A percentile compares a stretch with the other conserved stretches of the same genome.
Conservation (phyloP, 2,113 vertebrate genomes). For the Channa maculata region DNA sequence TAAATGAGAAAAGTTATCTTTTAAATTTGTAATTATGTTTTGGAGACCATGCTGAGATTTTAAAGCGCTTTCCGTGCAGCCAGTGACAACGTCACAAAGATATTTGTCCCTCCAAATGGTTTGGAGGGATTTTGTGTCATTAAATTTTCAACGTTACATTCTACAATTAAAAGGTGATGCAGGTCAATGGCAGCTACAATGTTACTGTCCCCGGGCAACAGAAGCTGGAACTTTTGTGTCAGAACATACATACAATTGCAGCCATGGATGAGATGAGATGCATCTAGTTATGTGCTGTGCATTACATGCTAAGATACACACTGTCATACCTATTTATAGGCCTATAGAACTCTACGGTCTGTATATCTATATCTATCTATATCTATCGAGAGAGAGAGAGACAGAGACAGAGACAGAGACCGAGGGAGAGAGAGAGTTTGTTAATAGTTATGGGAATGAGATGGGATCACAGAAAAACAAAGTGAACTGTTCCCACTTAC, state of each 20-base stretch:
- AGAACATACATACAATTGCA: conserved; percentile 43
- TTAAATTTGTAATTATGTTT: background rate
- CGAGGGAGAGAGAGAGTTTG: too few species aligned
- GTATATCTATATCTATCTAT: conserved; percentile 40
- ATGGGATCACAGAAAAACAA: conserved; percentile 65
- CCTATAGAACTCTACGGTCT: conserved; percentile 33
- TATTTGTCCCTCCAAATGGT: conserved; percentile 12
- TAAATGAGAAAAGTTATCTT: too few species aligned
- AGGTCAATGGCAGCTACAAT: conserved; percentile 27
- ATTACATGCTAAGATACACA: conserved; percentile 41
- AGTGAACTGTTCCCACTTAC: conserved; percentile 76
- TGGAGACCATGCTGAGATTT: conserved; percentile 25
- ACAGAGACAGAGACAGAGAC: too few species aligned
- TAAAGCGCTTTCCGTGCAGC: conserved; percentile 16
- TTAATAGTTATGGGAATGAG: conserved; percentile 44
- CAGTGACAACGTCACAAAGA: conserved; percentile 3
- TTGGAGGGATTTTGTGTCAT: background rate
- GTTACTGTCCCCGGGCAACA: conserved; percentile 14
- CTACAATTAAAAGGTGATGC: conserved; percentile 5
- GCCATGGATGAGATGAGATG: conserved; percentile 47
- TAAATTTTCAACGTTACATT: background rate
- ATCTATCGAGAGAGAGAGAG: too few species aligned
- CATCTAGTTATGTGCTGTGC: conserved; percentile 5
- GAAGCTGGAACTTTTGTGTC: conserved; percentile 9
- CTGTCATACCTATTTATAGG: conserved; percentile 57